Percentiles rank a stretch among this genome's conserved stretches.
Conservation (phyloP, 2,797 vertebrate species). For the Dendrocincla fuliginosa region DNA sequence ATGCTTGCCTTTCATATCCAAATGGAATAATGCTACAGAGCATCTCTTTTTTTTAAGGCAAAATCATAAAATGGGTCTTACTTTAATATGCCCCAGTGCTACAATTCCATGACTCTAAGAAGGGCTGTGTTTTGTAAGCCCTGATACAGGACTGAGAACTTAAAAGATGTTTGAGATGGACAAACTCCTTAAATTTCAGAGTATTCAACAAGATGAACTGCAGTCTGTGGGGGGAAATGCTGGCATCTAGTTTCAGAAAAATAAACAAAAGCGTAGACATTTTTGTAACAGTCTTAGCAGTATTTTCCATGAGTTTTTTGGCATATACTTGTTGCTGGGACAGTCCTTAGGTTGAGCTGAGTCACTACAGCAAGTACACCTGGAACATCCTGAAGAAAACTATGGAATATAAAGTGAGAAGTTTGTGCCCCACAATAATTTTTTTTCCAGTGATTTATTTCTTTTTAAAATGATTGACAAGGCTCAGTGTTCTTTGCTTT, state of each 20-base stretch:
- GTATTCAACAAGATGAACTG: neutral
- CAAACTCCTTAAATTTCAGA: neutral
- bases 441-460: neutral
- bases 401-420: neutral
- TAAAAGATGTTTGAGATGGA: neutral
- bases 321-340: neutral
- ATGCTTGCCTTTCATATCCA: neutral
- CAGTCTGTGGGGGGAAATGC: accelerated
- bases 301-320: neutral
- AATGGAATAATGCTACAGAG: neutral
- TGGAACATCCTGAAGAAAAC: neutral
- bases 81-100: neutral
- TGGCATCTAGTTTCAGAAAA: neutral
- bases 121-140: neutral
- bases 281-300: neutral
- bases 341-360: neutral
- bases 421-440: accelerated
- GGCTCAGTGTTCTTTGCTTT: neutral
- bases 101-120: neutral
- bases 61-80: neutral
- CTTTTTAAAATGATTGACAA: neutral
- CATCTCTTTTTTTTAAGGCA: neutral
- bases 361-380: neutral
- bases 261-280: neutral
- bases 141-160: neutral